These are phyloP conservation scores for Delichon dasypus DNA, from an alignment of 2,797 vertebrate species.

Conservation along the genomic window DNA sequence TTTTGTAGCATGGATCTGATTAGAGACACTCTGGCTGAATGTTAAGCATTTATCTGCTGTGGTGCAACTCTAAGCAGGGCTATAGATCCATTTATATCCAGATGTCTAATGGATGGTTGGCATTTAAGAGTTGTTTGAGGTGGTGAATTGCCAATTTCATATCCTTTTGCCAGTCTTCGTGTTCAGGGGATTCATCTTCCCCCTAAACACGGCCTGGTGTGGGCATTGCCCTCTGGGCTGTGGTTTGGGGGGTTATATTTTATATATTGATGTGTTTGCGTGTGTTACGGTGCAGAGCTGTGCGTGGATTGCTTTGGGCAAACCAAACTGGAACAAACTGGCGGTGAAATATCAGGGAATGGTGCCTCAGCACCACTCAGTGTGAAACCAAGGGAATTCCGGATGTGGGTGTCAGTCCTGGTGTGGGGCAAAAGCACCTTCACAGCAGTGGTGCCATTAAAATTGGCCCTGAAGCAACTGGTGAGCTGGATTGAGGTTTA, in stretches of 20 bases:
- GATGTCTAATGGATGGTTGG: not conserved
- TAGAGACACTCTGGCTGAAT: not conserved
- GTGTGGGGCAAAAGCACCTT: not conserved
- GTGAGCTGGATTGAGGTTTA: not conserved
- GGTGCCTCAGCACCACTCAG: not conserved
- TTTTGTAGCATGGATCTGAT: not conserved
- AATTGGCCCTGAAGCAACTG: not conserved
- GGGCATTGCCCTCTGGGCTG: not conserved
- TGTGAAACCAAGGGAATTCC: accelerated
- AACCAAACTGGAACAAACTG: not conserved
- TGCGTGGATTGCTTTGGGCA: not conserved
- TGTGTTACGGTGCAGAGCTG: not conserved
- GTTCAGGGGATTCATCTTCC: not conserved
- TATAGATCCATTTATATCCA: not conserved
- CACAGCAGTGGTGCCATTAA: not conserved
- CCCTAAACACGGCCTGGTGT: not conserved
- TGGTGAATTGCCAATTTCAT: not conserved
- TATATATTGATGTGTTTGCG: not conserved
- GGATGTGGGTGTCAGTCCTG: accelerated
- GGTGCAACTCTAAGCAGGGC: not conserved
- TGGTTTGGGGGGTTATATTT: not conserved
- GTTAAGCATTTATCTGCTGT: not conserved
- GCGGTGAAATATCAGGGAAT: not conserved
- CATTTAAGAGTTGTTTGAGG: not conserved
- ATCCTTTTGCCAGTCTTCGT: not conserved